Evolutionary conservation across 92 coral and sea anemone species (phyloP), one percentile per base, ranked within the genome.

Genomic region (Epizoanthus scotinus): DNA sequence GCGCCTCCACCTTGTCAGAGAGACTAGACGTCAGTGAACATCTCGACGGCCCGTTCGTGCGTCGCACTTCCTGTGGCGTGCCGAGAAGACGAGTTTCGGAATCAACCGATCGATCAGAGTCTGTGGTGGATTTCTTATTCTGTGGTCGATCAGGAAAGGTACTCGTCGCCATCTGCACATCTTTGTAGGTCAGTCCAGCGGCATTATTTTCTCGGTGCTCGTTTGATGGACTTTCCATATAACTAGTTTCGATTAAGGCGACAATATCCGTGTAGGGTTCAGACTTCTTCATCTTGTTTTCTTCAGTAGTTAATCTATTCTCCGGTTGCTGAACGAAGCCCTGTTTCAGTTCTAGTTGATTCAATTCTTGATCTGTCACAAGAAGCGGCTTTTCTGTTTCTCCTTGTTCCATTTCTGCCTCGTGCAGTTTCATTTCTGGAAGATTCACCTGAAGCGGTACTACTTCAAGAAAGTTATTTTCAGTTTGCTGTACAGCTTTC

Each of bases 41-140:
- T 60, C 67, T 59, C 0, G 81, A 75, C 17, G 81, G 81, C 2
- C 3, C 67, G n/a, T 67, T 60, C 27, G 67, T 75, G 81, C 81
- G 81, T n/a, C 81, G 81, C 9, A 22, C 15, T 75, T 24, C 53
- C 26, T 58, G 81, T 14, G 81, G 81, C 25, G 81, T 58, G 68
- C 61, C 81, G 53, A 75, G 81, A 3, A 75, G 81, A 38, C 68
- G 81, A 36, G 81, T 75, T 40, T 57, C 81, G 25, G 81, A 75
- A 59, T 75, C 81, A 13, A 8, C 81, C 27, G 81, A 75, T 18
- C 56, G 81, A 14, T 75, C 81, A 20, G 81, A 75, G 36, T 75
- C 81, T 20, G 81, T 75, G 6, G 81, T 75, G 6, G 81, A 75
- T 36, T 75, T 75, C 20, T 75, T 75, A 59, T 68, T 75, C 0